Conservation (phyloP, 64 coral and sea anemone genomes). For the Astreopora myriophthalma region DNA sequence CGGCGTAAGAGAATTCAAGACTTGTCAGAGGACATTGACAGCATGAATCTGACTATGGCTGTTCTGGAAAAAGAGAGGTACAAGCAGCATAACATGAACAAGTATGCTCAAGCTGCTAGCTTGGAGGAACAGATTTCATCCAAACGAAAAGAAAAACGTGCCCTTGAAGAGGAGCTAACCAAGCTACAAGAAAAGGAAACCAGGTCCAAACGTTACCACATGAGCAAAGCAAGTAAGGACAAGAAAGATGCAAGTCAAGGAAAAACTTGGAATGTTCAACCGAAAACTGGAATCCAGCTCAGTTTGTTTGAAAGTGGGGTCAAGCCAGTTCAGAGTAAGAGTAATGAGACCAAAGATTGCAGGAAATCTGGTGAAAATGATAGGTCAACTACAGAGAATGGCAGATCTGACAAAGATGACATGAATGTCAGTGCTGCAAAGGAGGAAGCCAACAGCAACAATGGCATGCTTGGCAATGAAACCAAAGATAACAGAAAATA, state of each 20-base stretch:
- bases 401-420: conserved; percentile 10
- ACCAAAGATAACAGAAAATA: not conserved
- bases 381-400: not conserved
- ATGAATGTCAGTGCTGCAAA: conserved; percentile 1
- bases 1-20: conserved; percentile 11
- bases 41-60: not conserved
- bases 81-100: conserved; percentile 17
- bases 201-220: conserved; percentile 38
- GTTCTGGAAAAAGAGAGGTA: conserved; percentile 20
- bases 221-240: not conserved
- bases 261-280: not conserved
- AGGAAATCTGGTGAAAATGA: conserved; percentile 11
- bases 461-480: not conserved
- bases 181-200: conserved; percentile 25
- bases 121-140: conserved; percentile 16
- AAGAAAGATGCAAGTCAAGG: not conserved
- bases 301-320: not conserved
- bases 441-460: not conserved
- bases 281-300: not conserved
- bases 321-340: not conserved
- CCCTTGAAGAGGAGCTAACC: conserved; percentile 32
- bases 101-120: conserved; percentile 15
- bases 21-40: conserved; percentile 11
- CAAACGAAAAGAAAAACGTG: conserved; percentile 15
- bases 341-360: not conserved